phyloP scores from a whole-genome alignment of 2,113 vertebrate genomes.

The Caranx melampygus region DNA sequence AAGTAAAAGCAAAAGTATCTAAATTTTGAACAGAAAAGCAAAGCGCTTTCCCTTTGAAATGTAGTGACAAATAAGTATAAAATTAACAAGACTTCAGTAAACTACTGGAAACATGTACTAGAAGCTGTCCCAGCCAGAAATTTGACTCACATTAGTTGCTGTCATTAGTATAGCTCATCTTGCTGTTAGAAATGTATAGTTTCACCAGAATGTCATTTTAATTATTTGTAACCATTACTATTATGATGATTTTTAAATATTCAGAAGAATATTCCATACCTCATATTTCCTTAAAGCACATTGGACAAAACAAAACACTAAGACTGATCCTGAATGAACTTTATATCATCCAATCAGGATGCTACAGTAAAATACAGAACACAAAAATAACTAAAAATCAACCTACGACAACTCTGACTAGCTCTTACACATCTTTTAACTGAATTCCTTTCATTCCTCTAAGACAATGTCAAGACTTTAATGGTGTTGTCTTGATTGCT shows the following conservation, averaged over 20 bases:
- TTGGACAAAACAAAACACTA: not conserved
- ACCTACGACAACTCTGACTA: not conserved
- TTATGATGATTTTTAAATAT: too few species aligned
- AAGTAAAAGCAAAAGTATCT: too few species aligned
- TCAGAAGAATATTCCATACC: not conserved
- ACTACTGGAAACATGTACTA: not conserved
- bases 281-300: not conserved
- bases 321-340: not conserved
- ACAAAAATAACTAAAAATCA: not conserved
- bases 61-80: not conserved
- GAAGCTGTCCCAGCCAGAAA: not conserved
- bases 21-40: too few species aligned
- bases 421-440: not conserved
- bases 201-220: not conserved
- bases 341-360: not conserved
- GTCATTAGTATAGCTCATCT: not conserved
- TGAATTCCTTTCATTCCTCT: not conserved
- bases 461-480: not conserved
- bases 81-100: not conserved
- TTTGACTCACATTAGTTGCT: slow-evolving; percentile 1
- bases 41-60: not conserved
- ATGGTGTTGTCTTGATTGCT: not conserved
- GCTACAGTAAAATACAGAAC: not conserved
- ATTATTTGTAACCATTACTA: not conserved
- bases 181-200: not conserved